Conservation (phyloP, 2,797 vertebrate species). For the Protosalanx chinensis region DNA sequence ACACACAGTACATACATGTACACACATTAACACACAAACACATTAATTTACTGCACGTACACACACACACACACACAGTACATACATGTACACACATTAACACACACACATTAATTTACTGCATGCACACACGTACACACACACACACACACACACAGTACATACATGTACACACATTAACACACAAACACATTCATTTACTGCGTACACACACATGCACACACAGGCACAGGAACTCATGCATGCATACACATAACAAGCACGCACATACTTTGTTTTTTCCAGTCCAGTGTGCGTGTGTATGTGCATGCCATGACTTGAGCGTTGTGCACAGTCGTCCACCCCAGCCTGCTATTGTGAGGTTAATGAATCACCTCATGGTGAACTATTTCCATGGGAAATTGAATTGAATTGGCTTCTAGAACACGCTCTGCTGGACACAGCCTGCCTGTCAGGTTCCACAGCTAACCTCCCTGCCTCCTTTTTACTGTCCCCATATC, state of each 20-base stretch:
- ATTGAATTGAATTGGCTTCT: constrained; percentile 2
- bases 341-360: background rate
- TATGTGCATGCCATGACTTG: constrained; percentile 7
- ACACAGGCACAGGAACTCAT: constrained; percentile 9
- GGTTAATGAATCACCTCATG: background rate
- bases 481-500: background rate
- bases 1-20: constrained; percentile 11
- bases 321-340: background rate
- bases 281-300: constrained; percentile 14
- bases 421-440: background rate
- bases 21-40: constrained; percentile 4
- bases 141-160: background rate
- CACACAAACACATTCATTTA: background rate
- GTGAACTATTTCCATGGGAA: too few species aligned
- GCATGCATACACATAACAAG: background rate
- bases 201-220: background rate
- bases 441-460: background rate
- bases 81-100: background rate
- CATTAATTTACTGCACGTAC: constrained; percentile 49
- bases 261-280: constrained; percentile 3
- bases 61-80: constrained; percentile 6
- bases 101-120: too few species aligned
- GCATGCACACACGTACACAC: background rate
- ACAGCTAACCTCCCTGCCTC: background rate
- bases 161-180: constrained; percentile 1